A percentile compares a stretch with the other conserved stretches of the same genome.
Evolutionary conservation across 1,140 invertebrate genomes (phyloP).

Genomic region (Drosophila punjabiensis): DNA sequence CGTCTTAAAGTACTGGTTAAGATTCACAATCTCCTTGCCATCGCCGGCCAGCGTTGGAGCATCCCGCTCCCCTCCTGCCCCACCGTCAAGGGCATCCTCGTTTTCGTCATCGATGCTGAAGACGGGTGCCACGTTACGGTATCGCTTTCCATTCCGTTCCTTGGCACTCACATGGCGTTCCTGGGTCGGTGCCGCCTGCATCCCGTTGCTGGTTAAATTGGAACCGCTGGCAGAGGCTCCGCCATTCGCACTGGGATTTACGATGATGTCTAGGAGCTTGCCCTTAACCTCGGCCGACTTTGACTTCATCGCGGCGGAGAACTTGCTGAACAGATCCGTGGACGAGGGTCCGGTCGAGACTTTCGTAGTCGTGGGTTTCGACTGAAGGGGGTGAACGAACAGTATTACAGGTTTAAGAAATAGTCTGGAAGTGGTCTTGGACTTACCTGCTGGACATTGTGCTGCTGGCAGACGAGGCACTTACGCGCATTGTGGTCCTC

Average conservation of each 20-base stretch:
- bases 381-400: slow-evolving; percentile 19
- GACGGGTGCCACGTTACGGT: slow-evolving; percentile 95
- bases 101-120: slow-evolving; percentile 98
- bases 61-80: slow-evolving; percentile 35
- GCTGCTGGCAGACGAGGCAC: slow-evolving; percentile 91
- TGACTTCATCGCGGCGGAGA: slow-evolving; percentile 93
- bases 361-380: slow-evolving; percentile 49
- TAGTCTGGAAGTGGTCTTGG: too few species aligned
- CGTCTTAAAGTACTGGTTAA: slow-evolving; percentile 91
- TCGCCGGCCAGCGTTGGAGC: slow-evolving; percentile 83
- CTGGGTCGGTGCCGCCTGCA: slow-evolving; percentile 81
- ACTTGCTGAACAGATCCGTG: slow-evolving; percentile 91
- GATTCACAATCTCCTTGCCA: slow-evolving; percentile 90
- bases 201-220: slow-evolving; percentile 41
- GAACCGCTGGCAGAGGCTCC: slow-evolving; percentile 23
- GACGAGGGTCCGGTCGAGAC: slow-evolving; percentile 81
- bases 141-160: slow-evolving; percentile 94
- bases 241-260: slow-evolving; percentile 89
- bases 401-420: neutral
- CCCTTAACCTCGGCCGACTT: slow-evolving; percentile 97
- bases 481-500: slow-evolving; percentile 92
- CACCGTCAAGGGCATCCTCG: slow-evolving; percentile 87
- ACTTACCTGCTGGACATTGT: slow-evolving; percentile 64
- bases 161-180: slow-evolving; percentile 92
- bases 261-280: slow-evolving; percentile 97